These are phyloP conservation scores for Protomyctophum bolini DNA, from an alignment of 2,113 vertebrate genomes.

Conservation along the genomic window DNA sequence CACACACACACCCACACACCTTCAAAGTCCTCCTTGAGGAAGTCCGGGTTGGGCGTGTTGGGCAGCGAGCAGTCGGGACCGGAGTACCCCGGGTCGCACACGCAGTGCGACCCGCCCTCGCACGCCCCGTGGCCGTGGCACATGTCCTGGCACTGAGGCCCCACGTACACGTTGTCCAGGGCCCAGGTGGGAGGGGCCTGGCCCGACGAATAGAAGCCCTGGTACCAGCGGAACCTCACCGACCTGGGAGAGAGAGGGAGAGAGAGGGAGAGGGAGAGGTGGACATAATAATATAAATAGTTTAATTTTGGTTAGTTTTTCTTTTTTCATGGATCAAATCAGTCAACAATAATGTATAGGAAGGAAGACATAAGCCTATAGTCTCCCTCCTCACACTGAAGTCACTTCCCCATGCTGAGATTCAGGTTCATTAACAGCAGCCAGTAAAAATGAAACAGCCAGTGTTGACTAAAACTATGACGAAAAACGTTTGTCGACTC, in stretches of 20 bases:
- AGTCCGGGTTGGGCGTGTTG: constrained; percentile 91
- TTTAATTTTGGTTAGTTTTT: no score
- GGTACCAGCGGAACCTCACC: constrained; percentile 96
- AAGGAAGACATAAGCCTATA: no score
- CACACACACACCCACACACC: constrained; percentile 82
- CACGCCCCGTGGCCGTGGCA: constrained; percentile 93
- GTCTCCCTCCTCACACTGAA: no score
- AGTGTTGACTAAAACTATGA: no score
- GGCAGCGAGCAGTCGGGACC: constrained; percentile 90
- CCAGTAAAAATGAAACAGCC: no score
- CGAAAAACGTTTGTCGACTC: no score
- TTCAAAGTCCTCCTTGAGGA: constrained; percentile 99
- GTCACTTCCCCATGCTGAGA: no score
- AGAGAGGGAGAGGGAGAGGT: neutral
- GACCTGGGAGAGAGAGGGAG: constrained; percentile 75
- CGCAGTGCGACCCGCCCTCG: constrained; percentile 87
- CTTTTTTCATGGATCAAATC: no score
- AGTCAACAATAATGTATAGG: no score
- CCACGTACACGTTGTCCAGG: constrained; percentile 93
- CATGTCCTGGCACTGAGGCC: constrained; percentile 97
- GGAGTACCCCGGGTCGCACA: constrained; percentile 90
- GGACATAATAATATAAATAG: neutral
- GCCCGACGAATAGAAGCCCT: constrained; percentile 90
- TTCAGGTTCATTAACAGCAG: no score
- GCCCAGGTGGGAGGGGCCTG: constrained; percentile 94